A percentile compares a stretch with the other conserved stretches of the same genome.
Conservation (phyloP, 2,113 vertebrate genomes). For the Thunnus maccoyii region DNA sequence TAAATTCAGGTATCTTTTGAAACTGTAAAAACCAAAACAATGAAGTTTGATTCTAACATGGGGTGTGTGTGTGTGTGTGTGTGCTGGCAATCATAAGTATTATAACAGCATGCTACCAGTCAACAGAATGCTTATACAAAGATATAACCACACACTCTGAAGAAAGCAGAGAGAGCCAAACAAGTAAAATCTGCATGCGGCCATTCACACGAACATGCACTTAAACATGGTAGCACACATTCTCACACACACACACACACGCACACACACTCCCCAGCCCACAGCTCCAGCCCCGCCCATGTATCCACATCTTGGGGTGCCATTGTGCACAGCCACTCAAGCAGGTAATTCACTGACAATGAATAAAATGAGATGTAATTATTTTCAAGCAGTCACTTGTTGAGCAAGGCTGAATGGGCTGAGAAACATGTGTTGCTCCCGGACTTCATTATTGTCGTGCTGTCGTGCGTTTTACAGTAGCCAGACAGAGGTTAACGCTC, state of each 20-base stretch:
- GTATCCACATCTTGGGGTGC: slow-evolving; percentile 56
- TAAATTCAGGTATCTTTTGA: too few relatives aligned
- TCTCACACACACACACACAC: slow-evolving; percentile 16
- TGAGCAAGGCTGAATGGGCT: slow-evolving; percentile 65
- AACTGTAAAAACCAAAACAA: too few relatives aligned
- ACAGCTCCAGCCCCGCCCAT: slow-evolving; percentile 45
- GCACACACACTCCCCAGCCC: slow-evolving; percentile 9
- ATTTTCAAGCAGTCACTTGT: slow-evolving; percentile 81
- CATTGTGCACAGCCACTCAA: slow-evolving; percentile 72
- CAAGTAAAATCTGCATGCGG: neutral
- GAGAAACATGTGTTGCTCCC: slow-evolving; percentile 69
- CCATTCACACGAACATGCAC: neutral
- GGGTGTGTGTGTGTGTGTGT: too few relatives aligned
- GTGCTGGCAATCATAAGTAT: neutral
- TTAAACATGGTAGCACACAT: slow-evolving; percentile 3
- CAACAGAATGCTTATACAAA: neutral
- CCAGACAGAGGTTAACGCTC: slow-evolving; percentile 68
- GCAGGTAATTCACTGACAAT: slow-evolving; percentile 81
- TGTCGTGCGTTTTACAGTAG: slow-evolving; percentile 60
- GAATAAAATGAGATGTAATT: slow-evolving; percentile 80
- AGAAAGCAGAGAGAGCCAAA: neutral
- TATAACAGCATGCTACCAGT: neutral
- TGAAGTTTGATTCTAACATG: too few relatives aligned
- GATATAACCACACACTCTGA: neutral
- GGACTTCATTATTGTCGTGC: slow-evolving; percentile 67